These are phyloP conservation scores for Labeo rohita DNA, from an alignment of 2,113 vertebrate genomes.

Conservation along the genomic window DNA sequence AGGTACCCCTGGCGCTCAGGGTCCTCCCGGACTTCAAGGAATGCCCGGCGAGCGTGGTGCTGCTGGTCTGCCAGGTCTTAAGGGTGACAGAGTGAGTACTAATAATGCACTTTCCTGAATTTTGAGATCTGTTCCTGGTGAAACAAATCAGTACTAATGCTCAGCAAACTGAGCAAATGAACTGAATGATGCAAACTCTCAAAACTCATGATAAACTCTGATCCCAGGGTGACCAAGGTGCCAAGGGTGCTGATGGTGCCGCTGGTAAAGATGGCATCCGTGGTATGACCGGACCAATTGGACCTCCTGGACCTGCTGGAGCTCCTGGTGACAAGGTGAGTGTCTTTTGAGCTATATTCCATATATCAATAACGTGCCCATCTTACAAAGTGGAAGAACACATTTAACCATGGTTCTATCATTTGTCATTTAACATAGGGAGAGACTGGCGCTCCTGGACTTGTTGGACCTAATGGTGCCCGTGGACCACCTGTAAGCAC, in stretches of 20 bases:
- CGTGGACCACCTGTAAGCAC: constrained; percentile 91
- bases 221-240: constrained; percentile 89
- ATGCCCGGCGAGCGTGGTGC: constrained; percentile 98
- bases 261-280: constrained; percentile 92
- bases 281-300: constrained; percentile 93
- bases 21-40: constrained; percentile 94
- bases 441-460: constrained; percentile 86
- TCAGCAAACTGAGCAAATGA: background rate
- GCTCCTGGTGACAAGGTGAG: constrained; percentile 89
- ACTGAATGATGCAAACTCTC: background rate
- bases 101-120: background rate
- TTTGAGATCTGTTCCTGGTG: background rate
- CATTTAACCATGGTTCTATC: background rate
- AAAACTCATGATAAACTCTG: background rate
- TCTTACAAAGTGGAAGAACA: background rate
- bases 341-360: background rate
- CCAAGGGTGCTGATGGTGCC: constrained; percentile 89
- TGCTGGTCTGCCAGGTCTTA: constrained; percentile 92
- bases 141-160: background rate
- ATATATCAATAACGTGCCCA: background rate
- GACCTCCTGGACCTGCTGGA: constrained; percentile 91
- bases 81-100: constrained; percentile 92
- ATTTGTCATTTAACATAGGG: constrained; percentile 74
- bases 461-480: constrained; percentile 86
- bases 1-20: constrained; percentile 86